Evolutionary conservation across 2,888 invertebrate species (phyloP), one percentile per base, ranked within the genome.

Genomic region (Drosophila picticornis): DNA sequence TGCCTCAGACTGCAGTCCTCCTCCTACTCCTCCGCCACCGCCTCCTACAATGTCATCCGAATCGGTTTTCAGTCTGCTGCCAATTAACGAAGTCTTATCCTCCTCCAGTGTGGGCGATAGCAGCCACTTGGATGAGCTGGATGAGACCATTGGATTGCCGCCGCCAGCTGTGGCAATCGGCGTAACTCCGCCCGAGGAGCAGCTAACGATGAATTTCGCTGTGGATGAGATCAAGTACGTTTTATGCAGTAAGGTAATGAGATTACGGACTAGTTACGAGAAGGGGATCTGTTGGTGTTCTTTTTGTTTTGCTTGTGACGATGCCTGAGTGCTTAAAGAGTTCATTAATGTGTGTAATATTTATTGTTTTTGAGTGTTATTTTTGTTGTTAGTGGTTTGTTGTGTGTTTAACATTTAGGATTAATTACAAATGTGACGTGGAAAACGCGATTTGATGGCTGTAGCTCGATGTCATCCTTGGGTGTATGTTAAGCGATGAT

Each of bases 201-300:
- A 74, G 75, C 73, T 83, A 57, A 72, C 75, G 58, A 81, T 81
- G 83, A 83, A 87, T 90, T 90, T 90, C 48, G 91, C 90, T 90
- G 90, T 87, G 87, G 76, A 90, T 82, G 91, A 92, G 90, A 91
- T 91, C 84, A 92, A 91, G 91, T 90, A 91, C 92, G 57, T 92
- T 93, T 92, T 93, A 93, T 93, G 93, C 91, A 92, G 90, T 93
- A 93, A 92, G 92, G 91, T 92, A 92, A 92, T 84, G 85, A 88
- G 86, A 77, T 75, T 83, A 83, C 74, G 81, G 74, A 67, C 77
- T 78, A 53, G 69, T 72, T 72, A 62, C 56, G 69, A 56, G 58
- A 53, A 60, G 29, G 46, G 52, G 22, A 40, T 40, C n/a, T n/a
- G 52, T 51, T 25, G 50, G 55, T 32, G 36, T 56, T 27, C 19